Conservation (phyloP, 2,888 invertebrate species). For the Rhogogaster chlorosoma region DNA sequence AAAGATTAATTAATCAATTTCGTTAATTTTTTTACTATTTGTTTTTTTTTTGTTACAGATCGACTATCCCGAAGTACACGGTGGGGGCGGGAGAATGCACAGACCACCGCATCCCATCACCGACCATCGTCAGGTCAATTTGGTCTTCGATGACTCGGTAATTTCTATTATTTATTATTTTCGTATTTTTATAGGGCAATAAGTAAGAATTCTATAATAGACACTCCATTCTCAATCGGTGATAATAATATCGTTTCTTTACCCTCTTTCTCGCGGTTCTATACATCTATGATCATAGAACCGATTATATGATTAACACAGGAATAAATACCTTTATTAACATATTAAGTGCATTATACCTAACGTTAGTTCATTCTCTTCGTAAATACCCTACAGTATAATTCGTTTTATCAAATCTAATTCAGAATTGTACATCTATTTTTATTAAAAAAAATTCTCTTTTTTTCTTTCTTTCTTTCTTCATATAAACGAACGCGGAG, state of each 20-base stretch:
- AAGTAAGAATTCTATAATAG: not conserved
- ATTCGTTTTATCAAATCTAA: not conserved
- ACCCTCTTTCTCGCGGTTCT: not conserved
- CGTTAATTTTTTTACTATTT: constrained; percentile 47
- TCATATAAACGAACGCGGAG: constrained; percentile 16
- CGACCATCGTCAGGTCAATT: constrained; percentile 78
- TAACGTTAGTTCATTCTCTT: not conserved
- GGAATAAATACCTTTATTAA: not conserved
- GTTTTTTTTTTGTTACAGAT: constrained; percentile 80
- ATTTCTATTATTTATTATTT: constrained; percentile 49
- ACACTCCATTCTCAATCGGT: not conserved
- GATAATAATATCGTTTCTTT: not conserved
- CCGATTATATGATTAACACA: not conserved
- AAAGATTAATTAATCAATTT: not conserved
- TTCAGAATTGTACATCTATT: not conserved
- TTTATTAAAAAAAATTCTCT: too few species aligned
- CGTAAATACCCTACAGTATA: too few species aligned
- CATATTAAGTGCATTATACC: not conserved
- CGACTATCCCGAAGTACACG: constrained; percentile 84
- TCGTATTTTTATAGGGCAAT: not conserved
- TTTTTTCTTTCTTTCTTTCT: not conserved
- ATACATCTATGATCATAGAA: not conserved
- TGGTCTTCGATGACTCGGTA: constrained; percentile 79
- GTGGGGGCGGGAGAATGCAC: constrained; percentile 77
- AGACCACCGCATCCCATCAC: constrained; percentile 76